Percentiles rank a stretch among this genome's conserved stretches.
phyloP scores from a whole-genome alignment of 2,888 invertebrate genomes.

The Ectemnius lituratus region DNA sequence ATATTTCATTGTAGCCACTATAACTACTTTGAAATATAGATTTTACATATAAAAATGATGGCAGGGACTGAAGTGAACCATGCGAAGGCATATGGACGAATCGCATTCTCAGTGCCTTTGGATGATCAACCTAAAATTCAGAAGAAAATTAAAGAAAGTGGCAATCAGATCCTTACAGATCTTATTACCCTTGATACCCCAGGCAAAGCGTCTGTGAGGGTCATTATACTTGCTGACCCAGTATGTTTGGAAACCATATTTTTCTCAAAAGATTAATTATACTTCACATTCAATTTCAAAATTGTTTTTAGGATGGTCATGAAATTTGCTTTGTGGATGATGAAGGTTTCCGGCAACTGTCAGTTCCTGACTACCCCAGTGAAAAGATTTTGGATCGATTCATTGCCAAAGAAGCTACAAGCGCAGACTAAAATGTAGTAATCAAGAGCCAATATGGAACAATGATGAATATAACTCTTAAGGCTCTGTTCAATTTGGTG shows the following conservation, averaged over 20 bases:
- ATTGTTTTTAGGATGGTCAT: constrained; percentile 87
- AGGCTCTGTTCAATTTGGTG: neutral
- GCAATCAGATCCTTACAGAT: constrained; percentile 90
- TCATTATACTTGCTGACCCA: constrained; percentile 97
- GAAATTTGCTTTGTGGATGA: constrained; percentile 99
- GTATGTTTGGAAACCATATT: constrained; percentile 73
- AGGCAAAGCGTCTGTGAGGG: constrained; percentile 97
- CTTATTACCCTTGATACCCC: constrained; percentile 96
- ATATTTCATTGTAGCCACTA: constrained; percentile 9
- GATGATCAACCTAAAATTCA: constrained; percentile 88
- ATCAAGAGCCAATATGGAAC: neutral
- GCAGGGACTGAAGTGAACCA: constrained; percentile 85
- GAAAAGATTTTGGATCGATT: constrained; percentile 88
- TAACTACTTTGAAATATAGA: constrained; percentile 20
- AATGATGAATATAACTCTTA: neutral
- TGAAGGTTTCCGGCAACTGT: constrained; percentile 93
- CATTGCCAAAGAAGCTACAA: constrained; percentile 81
- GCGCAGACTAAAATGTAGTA: neutral
- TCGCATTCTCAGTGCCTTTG: constrained; percentile 94
- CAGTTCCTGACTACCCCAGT: constrained; percentile 90
- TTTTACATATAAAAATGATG: neutral
- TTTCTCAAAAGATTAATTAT: neutral
- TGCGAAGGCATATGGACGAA: constrained; percentile 95
- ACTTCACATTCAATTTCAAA: constrained; percentile 13
- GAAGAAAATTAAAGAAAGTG: constrained; percentile 84